Conservation (phyloP, 2,113 vertebrate species). For the Pseudorhombus dupliciocellatus region DNA sequence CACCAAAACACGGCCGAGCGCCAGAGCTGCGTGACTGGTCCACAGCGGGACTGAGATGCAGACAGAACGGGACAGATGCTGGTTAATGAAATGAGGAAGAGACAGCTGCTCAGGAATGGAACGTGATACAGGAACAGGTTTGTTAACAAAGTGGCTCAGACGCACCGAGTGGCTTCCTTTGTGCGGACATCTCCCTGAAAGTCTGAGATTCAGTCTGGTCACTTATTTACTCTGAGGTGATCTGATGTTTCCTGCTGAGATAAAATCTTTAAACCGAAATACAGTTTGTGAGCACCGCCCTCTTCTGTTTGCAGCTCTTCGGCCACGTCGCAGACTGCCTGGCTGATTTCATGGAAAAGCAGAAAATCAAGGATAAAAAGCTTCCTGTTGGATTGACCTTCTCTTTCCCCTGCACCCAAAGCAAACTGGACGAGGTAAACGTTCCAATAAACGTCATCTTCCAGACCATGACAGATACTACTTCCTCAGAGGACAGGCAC, state of each 20-base stretch:
- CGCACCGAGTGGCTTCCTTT: not conserved
- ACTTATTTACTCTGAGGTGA: no score
- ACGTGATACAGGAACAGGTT: constrained; percentile 13
- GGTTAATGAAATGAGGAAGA: constrained; percentile 36
- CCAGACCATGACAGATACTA: no score
- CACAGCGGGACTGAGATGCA: not conserved
- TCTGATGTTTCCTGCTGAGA: no score
- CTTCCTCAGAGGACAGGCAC: no score
- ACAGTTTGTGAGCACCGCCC: no score
- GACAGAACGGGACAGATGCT: constrained; percentile 53
- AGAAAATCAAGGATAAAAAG: constrained; percentile 96
- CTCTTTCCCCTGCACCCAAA: constrained; percentile 94
- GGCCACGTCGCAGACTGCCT: constrained; percentile 96
- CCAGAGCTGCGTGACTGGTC: constrained; percentile 2
- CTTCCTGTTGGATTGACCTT: constrained; percentile 96
- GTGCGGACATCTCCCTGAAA: no score
- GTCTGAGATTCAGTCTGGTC: no score
- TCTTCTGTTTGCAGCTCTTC: constrained; percentile 85
- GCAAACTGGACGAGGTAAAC: constrained; percentile 93
- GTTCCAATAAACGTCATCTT: no score
- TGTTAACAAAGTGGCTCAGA: constrained; percentile 8
- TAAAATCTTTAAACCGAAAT: no score
- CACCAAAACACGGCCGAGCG: constrained; percentile 43
- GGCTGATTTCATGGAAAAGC: constrained; percentile 98
- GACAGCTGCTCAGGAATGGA: constrained; percentile 54